phyloP scores from a whole-genome alignment of 2,888 invertebrate genomes.

The Petrolisthes manimaculis region DNA sequence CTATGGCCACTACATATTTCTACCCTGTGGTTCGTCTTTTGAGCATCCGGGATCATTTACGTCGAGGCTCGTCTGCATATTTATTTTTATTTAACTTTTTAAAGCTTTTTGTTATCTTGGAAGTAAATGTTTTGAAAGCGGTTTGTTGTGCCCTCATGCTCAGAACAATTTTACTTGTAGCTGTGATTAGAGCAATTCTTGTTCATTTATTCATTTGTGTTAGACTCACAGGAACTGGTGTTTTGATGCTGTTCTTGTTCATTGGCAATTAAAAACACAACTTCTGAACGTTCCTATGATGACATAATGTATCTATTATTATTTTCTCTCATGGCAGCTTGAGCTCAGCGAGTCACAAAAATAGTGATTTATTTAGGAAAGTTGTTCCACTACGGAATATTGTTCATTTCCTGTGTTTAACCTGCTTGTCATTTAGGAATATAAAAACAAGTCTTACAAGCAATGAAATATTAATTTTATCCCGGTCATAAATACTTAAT shows the following conservation, averaged over 20 bases:
- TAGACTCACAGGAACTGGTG: slow-evolving; percentile 42
- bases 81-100: background rate
- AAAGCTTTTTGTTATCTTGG: slow-evolving; percentile 26
- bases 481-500: too few relatives aligned
- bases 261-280: slow-evolving; percentile 41
- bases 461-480: too few relatives aligned
- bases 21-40: background rate
- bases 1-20: background rate
- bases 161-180: slow-evolving; percentile 51
- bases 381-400: slow-evolving; percentile 41
- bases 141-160: slow-evolving; percentile 35
- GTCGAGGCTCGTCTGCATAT: background rate
- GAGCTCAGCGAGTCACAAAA: slow-evolving; percentile 49
- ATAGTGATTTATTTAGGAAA: slow-evolving; percentile 36
- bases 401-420: slow-evolving; percentile 35
- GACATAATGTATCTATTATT: slow-evolving; percentile 36
- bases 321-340: slow-evolving; percentile 37
- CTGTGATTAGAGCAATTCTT: slow-evolving; percentile 42
- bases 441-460: too few relatives aligned
- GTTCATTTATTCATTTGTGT: slow-evolving; percentile 43
- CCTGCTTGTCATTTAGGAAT: slow-evolving; percentile 38
- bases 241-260: slow-evolving; percentile 36
- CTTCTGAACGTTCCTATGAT: slow-evolving; percentile 55
- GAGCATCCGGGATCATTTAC: background rate
- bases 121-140: slow-evolving; percentile 43